phyloP scores from a whole-genome alignment of 2,888 invertebrate species.

The Eristalis tenax region DNA sequence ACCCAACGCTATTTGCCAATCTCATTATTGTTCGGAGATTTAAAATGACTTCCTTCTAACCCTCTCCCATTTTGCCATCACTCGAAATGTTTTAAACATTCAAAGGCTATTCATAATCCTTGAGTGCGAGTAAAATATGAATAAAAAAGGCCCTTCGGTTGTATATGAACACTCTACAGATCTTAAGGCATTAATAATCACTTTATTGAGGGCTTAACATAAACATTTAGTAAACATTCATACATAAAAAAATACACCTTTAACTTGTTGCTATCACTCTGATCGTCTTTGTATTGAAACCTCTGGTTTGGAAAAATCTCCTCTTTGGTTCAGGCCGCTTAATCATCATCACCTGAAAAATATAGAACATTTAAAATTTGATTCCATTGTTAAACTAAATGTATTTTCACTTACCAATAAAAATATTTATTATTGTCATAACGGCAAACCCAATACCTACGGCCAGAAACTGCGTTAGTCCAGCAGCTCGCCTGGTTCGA shows the following conservation, averaged over 20 bases:
- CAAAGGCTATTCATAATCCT: too few species aligned
- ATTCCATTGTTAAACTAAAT: background rate
- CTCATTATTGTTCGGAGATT: too few species aligned
- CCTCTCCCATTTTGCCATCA: too few species aligned
- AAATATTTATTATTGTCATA: conserved; percentile 85
- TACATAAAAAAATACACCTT: conserved; percentile 5
- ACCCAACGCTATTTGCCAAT: too few species aligned
- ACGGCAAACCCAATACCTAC: conserved; percentile 84
- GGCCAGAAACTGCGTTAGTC: conserved; percentile 85
- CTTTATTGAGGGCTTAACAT: background rate
- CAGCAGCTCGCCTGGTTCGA: conserved; percentile 82
- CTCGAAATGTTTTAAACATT: too few species aligned
- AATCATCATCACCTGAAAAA: conserved; percentile 33
- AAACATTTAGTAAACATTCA: background rate
- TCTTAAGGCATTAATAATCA: background rate
- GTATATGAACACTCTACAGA: background rate
- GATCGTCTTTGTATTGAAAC: conserved; percentile 13
- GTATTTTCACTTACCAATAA: conserved; percentile 80
- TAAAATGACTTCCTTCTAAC: too few species aligned
- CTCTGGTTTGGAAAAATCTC: background rate
- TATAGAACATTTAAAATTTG: background rate
- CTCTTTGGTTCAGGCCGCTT: background rate
- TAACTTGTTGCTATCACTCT: conserved; percentile 9
- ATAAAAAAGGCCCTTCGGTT: too few species aligned
- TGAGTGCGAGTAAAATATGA: too few species aligned